phyloP scores from a whole-genome alignment of 1,140 invertebrate species.

The Procambarus clarkii region DNA sequence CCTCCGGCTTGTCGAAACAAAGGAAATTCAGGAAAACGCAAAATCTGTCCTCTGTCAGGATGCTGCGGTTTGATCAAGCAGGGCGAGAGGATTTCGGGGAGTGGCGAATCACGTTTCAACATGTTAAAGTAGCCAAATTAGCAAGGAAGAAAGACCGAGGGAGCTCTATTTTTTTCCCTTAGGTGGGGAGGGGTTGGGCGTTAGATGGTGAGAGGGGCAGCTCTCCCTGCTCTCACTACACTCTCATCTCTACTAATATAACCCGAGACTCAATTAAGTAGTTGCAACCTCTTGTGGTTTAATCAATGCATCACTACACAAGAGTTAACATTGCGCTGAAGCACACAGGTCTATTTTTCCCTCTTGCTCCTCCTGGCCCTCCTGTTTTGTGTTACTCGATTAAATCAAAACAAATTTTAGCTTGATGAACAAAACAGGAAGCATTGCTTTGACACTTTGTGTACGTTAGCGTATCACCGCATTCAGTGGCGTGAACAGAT shows the following conservation, averaged over 20 bases:
- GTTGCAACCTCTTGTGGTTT: background rate
- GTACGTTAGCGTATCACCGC: too few relatives aligned
- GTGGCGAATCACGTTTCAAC: slow-evolving; percentile 49
- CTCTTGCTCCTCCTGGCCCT: too few relatives aligned
- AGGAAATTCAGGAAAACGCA: slow-evolving; percentile 66
- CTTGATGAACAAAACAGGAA: too few relatives aligned
- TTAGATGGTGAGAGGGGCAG: slow-evolving; percentile 2
- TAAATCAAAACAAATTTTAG: too few relatives aligned
- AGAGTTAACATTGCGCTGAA: too few relatives aligned
- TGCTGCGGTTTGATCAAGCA: slow-evolving; percentile 12
- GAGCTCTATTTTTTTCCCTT: slow-evolving; percentile 62
- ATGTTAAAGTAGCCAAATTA: slow-evolving; percentile 40
- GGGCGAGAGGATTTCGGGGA: slow-evolving; percentile 50
- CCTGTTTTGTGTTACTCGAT: too few relatives aligned
- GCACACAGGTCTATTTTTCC: too few relatives aligned
- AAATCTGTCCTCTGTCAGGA: slow-evolving; percentile 34
- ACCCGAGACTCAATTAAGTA: background rate
- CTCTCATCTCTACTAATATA: background rate
- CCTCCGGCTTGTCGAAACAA: slow-evolving; percentile 68
- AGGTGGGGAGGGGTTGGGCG: slow-evolving; percentile 56
- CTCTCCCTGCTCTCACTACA: background rate
- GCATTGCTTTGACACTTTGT: too few relatives aligned
- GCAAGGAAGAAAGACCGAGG: slow-evolving; percentile 31
- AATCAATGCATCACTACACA: background rate
- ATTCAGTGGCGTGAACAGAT: too few relatives aligned